Evolutionary conservation across 2,888 invertebrate species (phyloP).

Genomic region (Hyposoter didymator): DNA sequence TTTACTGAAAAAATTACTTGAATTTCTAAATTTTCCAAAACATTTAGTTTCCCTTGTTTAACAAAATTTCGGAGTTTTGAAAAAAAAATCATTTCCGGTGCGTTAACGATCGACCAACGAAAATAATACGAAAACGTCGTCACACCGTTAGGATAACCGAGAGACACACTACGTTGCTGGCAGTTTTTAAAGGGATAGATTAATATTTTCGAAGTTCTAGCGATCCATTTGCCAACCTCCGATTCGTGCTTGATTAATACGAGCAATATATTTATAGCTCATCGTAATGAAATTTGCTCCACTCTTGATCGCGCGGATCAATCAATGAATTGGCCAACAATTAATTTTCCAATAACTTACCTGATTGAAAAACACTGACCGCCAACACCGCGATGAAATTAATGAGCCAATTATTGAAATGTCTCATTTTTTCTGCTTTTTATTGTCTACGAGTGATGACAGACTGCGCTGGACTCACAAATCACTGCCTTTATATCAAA

Average conservation of each 20-base stretch:
- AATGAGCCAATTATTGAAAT: constrained; percentile 2
- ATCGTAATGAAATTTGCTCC: background rate
- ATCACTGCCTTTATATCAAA: constrained; percentile 40
- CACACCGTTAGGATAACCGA: no score
- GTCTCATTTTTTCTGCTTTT: constrained; percentile 33
- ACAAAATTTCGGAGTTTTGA: no score
- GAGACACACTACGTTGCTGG: no score
- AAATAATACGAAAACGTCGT: no score
- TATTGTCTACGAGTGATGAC: constrained; percentile 2
- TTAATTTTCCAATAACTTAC: constrained; percentile 41
- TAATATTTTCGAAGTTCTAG: no score
- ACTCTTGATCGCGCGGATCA: background rate
- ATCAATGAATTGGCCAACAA: background rate
- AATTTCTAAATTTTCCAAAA: no score
- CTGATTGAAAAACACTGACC: constrained; percentile 20
- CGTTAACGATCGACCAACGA: no score
- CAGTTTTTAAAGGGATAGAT: no score
- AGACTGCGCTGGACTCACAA: constrained; percentile 38
- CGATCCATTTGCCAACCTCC: background rate
- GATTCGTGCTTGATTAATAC: background rate
- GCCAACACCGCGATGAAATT: constrained; percentile 26
- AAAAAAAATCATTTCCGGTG: no score
- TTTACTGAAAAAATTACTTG: no score
- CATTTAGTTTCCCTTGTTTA: no score
- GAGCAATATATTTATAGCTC: background rate